Percentiles rank a stretch among this genome's conserved stretches.
These are phyloP conservation scores for Ptychodera flava DNA, from an alignment of 35 echinoderm and acorn worm genomes.

Conservation along the genomic window DNA sequence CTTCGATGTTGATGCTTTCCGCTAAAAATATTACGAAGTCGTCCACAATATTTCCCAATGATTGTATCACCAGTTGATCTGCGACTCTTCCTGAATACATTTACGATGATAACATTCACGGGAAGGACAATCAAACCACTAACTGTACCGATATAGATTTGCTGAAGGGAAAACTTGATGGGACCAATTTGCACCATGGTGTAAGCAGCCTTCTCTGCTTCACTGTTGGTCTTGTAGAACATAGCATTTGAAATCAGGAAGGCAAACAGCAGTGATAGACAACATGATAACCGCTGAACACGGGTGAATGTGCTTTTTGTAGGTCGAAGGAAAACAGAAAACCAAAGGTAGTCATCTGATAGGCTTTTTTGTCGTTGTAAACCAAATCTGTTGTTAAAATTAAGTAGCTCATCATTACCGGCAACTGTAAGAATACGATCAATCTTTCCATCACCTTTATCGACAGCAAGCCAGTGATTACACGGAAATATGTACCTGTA, in stretches of 20 bases:
- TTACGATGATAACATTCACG: neutral
- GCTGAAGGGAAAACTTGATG: neutral
- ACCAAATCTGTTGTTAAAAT: constrained; percentile 58
- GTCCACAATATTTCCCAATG: no score
- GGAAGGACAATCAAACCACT: neutral
- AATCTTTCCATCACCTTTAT: constrained; percentile 48
- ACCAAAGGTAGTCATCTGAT: neutral
- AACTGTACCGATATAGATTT: neutral
- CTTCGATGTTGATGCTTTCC: no score
- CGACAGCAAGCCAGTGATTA: constrained; percentile 56
- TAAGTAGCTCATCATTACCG: constrained; percentile 30
- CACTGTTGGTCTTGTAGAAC: neutral
- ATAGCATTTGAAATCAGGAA: neutral
- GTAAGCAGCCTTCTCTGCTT: neutral
- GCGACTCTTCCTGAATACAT: neutral
- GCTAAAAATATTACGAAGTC: no score
- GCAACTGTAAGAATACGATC: constrained; percentile 47
- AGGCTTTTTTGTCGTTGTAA: constrained; percentile 61
- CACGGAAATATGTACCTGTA: constrained; percentile 56
- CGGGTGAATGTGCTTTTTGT: neutral
- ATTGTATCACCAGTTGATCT: neutral
- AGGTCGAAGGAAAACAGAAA: neutral
- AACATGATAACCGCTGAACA: neutral
- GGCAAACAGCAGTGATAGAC: neutral
- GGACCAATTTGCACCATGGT: neutral